These are phyloP conservation scores for Epinephelus awoara DNA, from an alignment of 2,797 vertebrate genomes.

Conservation along the genomic window DNA sequence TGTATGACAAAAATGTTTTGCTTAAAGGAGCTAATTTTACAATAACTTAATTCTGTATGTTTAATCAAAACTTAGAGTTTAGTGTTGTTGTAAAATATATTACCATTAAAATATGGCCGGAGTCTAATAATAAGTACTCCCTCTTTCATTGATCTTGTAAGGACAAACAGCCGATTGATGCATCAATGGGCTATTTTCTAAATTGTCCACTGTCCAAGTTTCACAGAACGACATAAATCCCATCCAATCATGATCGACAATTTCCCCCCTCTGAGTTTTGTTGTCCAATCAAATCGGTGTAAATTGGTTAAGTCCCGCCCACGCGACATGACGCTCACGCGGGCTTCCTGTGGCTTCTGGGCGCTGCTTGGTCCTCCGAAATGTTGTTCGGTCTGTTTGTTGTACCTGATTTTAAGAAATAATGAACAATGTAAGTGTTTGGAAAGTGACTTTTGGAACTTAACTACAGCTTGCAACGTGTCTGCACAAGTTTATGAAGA, in stretches of 20 bases:
- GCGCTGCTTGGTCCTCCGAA: slow-evolving; percentile 48
- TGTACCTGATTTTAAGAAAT: slow-evolving; percentile 5
- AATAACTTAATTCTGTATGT: not conserved
- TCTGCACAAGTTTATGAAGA: not conserved
- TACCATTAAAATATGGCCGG: not conserved
- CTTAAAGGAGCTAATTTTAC: not conserved
- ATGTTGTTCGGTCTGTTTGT: slow-evolving; percentile 31
- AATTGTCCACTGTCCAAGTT: slow-evolving; percentile 9
- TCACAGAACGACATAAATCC: slow-evolving; percentile 7
- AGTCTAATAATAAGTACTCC: not conserved
- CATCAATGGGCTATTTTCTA: slow-evolving; percentile 28
- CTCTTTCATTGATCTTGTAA: slow-evolving; percentile 11
- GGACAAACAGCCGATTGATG: slow-evolving; percentile 26
- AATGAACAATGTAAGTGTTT: not conserved
- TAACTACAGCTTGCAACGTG: not conserved
- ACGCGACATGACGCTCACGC: slow-evolving; percentile 67
- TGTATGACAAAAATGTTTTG: not conserved
- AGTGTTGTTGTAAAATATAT: too few species aligned
- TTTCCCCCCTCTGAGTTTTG: not conserved
- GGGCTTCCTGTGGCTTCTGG: slow-evolving; percentile 82
- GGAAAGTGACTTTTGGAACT: slow-evolving; percentile 16
- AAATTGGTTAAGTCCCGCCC: slow-evolving; percentile 59
- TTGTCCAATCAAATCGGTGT: slow-evolving; percentile 73
- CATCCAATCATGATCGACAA: slow-evolving; percentile 3
- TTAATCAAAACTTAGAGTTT: not conserved